Evolutionary conservation across 2,113 vertebrate species (phyloP).

Genomic region (Grus americana): DNA sequence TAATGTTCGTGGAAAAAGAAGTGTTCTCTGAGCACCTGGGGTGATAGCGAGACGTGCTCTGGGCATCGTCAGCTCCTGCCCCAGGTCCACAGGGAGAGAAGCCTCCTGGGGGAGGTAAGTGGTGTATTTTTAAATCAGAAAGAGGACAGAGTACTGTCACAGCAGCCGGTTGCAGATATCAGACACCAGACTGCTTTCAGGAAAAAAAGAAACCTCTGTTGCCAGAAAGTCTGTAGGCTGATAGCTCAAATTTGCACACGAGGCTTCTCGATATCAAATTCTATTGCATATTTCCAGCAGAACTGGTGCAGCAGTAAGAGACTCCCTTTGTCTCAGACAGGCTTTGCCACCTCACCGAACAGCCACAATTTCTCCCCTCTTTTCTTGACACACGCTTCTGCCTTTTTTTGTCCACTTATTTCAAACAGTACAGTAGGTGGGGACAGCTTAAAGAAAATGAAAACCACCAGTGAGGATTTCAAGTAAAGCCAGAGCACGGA

Average conservation of each 20-base stretch:
- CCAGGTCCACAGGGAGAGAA: background rate
- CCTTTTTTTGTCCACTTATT: conserved; percentile 15
- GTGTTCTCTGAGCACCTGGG: background rate
- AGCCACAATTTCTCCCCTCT: background rate
- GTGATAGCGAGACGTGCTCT: accelerated
- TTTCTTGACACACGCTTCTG: background rate
- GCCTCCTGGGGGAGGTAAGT: background rate
- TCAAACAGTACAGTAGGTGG: background rate
- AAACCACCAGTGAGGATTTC: background rate
- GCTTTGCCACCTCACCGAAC: background rate
- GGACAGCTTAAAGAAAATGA: background rate
- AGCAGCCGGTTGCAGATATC: background rate
- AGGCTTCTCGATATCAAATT: background rate
- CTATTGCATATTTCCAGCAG: background rate
- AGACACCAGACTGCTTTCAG: background rate
- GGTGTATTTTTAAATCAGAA: background rate
- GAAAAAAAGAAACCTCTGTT: background rate
- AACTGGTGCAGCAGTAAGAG: background rate
- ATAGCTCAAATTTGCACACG: background rate
- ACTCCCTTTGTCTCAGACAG: background rate
- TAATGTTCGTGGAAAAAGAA: background rate
- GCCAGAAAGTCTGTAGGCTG: background rate
- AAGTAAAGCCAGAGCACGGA: background rate
- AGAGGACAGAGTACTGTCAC: background rate
- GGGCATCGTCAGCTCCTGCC: background rate